These are phyloP conservation scores for Ceratina australensis DNA, from an alignment of 1,140 invertebrate genomes.

Conservation along the genomic window DNA sequence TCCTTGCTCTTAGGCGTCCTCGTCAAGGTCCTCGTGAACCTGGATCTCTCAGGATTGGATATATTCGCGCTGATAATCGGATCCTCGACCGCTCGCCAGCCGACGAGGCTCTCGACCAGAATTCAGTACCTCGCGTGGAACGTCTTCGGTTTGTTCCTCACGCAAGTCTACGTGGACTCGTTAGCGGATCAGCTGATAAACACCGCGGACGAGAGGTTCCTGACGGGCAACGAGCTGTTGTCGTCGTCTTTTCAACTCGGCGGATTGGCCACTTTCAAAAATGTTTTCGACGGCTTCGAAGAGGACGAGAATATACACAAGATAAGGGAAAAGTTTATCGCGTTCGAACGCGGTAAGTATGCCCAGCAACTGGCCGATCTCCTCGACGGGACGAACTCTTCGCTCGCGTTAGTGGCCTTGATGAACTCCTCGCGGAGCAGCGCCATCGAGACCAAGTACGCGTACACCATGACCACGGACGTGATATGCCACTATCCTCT, in stretches of 20 bases:
- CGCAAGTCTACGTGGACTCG: conserved; percentile 71
- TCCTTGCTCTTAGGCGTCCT: conserved; percentile 58
- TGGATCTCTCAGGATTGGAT: conserved; percentile 66
- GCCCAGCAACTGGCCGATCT: conserved; percentile 43
- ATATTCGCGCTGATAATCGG: conserved; percentile 68
- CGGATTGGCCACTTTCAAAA: conserved; percentile 44
- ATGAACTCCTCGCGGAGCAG: conserved; percentile 63
- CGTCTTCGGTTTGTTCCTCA: conserved; percentile 70
- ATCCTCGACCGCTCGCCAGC: conserved; percentile 56
- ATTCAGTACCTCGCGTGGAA: conserved; percentile 71
- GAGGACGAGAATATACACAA: conserved; percentile 27
- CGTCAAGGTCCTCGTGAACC: conserved; percentile 58
- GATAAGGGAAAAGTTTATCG: conserved; percentile 49
- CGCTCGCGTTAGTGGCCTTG: conserved; percentile 63
- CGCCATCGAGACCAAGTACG: conserved; percentile 31
- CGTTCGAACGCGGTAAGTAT: conserved; percentile 60
- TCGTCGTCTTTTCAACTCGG: conserved; percentile 55
- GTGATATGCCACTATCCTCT: conserved; percentile 67
- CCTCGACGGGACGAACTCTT: conserved; percentile 50
- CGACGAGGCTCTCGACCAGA: conserved; percentile 56
- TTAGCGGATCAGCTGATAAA: conserved; percentile 71
- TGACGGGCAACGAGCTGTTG: conserved; percentile 56
- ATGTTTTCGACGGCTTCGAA: conserved; percentile 38
- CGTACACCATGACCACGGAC: conserved; percentile 64
- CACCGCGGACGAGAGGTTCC: conserved; percentile 54